Base-by-base conservation (phyloP, 2,888 invertebrate genomes). In the Omphaloscelis lunosa region DNA sequence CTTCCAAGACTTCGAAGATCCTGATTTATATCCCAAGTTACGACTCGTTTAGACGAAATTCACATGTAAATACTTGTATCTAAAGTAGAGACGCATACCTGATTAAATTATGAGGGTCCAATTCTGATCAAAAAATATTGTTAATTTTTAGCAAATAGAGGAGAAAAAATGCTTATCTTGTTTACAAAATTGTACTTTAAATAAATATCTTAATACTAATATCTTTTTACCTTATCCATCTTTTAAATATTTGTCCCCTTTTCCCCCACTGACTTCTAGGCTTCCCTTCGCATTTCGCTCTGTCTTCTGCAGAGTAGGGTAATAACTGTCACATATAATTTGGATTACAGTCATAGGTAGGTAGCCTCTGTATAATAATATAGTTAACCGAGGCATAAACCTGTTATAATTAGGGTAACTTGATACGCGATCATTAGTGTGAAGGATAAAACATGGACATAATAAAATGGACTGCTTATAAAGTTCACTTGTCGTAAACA, bases 1-100 rank as follows among this genome's bases (percentile, higher is more conserved):
- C 71, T 79, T 86, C 89, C 90, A 89, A 83, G 72, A 69, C 69
- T 75, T 81, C 61, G 45, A 77, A 82, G 70, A 78, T 83, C 78
- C 79, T 82, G 78, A 89, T 86, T 88, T 87, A 86, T 87, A 72
- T 70, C 48, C 72, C 63, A 79, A 75, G 76, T 80, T 75, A 76
- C 77, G 27, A 72, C 72, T 69, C 79, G 70, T 75, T 82, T 59
- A 68, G 41, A 73, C 62, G 58, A 72, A 72, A 81, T 81, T 73
- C 66, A 53, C 17, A 12, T 73, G 39, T 45, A n/a, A 56, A 53
- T 78, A 53, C 34, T 53, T 27, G 51, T 45, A 59, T 58, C 7
- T 48, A 27, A 34, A 63, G 41, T 15, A 45, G 58, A 45, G 6
- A 56, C 23, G 27, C 23, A 59, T 23, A 45, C 15, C 11, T 74